Base-by-base conservation (phyloP, 2,888 invertebrate genomes). In the Protula sp. region DNA sequence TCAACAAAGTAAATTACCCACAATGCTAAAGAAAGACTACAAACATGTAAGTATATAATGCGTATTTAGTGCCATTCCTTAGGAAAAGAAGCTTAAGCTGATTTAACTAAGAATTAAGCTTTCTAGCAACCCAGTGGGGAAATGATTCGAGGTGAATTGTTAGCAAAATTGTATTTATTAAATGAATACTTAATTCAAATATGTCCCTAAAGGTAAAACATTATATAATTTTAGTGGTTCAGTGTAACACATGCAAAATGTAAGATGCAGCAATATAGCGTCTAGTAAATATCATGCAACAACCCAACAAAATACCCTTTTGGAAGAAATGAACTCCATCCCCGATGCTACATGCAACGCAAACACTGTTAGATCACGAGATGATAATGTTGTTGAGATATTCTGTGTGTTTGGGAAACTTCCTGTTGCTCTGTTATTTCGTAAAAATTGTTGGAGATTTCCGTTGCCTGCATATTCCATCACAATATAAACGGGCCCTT, bases 381-480 rank as follows among this genome's bases (percentile, higher is more conserved):
- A 91, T 0, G 92, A 92, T 51, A 93, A 84, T 68, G 87, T 76
- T 91, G 90, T 0, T 91, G 91, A 62, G 5, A 47, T 26, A 5
- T 38, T 47, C 4, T 27, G 2, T 22, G 28, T 38, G 1, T 53
- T 24, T 2, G 55, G 52, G n/a, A 45, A n/a, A 19, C 52, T 30
- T n/a, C n/a, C 9, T n/a, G 45, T 9, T 31, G 30, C 19, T 3
- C 94, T 85, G 1, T 92, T 92, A 70, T 88, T 89, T 53, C 94
- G 82, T 30, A 95, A 84, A 79, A 90, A 94, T 72, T 90, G 89
- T 81, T 93, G 93, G 58, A 95, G 84, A 82, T 94, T 94, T 0
- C 94, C 94, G 27, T 89, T 85, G 71, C 88, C 87, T 5, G 94
- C 89, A 77, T 89, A 94, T 82, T 95, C 94, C 87, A 95, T 89